Percentiles rank a stretch among this genome's conserved stretches.
Conservation (phyloP, 2,888 invertebrate species). For the Autographa gamma region DNA sequence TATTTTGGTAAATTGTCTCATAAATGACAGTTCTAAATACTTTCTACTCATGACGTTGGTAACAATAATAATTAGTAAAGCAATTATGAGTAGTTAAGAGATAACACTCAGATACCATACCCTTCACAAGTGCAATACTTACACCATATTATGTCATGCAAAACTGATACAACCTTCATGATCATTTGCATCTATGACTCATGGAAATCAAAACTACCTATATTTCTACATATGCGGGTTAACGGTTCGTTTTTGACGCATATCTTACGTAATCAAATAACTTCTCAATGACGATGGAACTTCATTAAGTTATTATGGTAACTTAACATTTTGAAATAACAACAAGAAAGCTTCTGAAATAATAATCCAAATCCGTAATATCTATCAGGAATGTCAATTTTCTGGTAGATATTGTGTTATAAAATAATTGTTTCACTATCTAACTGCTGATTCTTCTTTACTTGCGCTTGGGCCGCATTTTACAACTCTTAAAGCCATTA, state of each 20-base stretch:
- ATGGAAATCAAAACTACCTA: constrained; percentile 3
- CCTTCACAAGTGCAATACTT: not conserved
- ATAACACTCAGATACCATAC: not conserved
- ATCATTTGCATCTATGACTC: constrained; percentile 3
- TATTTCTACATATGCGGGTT: constrained; percentile 12
- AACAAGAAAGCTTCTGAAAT: too few relatives aligned
- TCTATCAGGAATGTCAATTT: too few relatives aligned
- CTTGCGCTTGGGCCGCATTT: too few relatives aligned
- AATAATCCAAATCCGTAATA: too few relatives aligned
- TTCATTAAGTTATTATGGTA: not conserved
- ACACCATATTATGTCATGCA: not conserved
- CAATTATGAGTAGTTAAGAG: not conserved
- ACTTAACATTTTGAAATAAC: not conserved
- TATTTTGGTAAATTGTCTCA: not conserved
- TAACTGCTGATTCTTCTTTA: too few relatives aligned
- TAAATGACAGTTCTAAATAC: not conserved
- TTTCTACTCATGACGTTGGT: constrained; percentile 1
- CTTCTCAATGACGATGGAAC: constrained; percentile 13
- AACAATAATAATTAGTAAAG: not conserved
- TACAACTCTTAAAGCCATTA: too few relatives aligned
- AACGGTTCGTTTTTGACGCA: constrained; percentile 21
- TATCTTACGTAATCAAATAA: constrained; percentile 29
- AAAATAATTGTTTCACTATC: too few relatives aligned
- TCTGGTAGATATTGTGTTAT: too few relatives aligned
- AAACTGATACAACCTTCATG: not conserved